Conservation (phyloP, 2,888 invertebrate species). For the Oscheius sp. region DNA sequence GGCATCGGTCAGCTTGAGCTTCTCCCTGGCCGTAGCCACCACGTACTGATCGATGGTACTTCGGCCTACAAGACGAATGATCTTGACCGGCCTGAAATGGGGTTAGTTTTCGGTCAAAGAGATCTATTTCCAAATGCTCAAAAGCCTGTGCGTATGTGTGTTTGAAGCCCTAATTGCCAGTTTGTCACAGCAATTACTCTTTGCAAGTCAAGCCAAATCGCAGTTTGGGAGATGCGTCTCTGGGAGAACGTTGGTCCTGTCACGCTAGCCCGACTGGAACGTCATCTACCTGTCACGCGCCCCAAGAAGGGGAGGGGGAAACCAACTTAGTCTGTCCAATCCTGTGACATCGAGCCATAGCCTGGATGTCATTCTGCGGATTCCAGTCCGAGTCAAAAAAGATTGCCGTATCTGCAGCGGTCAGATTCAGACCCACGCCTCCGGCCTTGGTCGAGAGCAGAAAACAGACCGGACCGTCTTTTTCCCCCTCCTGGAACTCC, state of each 20-base stretch:
- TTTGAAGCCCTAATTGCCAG: no score
- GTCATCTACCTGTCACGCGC: no score
- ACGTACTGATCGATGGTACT: conserved; percentile 75
- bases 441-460: conserved; percentile 76
- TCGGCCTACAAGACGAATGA: conserved; percentile 74
- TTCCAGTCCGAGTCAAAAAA: conserved; percentile 76
- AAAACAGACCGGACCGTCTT: conserved; percentile 74
- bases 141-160: no score
- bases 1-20: conserved; percentile 74
- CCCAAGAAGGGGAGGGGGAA: not conserved
- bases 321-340: conserved; percentile 75
- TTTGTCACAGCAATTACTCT: no score
- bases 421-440: conserved; percentile 74
- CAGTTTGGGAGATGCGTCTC: no score
- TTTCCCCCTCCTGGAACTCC: conserved; percentile 71
- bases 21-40: conserved; percentile 73
- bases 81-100: conserved; percentile 73
- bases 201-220: no score
- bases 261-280: no score
- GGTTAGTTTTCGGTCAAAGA: no score
- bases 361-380: conserved; percentile 76
- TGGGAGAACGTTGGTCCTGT: no score
- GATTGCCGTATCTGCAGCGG: conserved; percentile 76
- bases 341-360: conserved; percentile 75
- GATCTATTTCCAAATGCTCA: no score